phyloP scores from a whole-genome alignment of 2,113 vertebrate species.

The Dasyurus viverrinus region DNA sequence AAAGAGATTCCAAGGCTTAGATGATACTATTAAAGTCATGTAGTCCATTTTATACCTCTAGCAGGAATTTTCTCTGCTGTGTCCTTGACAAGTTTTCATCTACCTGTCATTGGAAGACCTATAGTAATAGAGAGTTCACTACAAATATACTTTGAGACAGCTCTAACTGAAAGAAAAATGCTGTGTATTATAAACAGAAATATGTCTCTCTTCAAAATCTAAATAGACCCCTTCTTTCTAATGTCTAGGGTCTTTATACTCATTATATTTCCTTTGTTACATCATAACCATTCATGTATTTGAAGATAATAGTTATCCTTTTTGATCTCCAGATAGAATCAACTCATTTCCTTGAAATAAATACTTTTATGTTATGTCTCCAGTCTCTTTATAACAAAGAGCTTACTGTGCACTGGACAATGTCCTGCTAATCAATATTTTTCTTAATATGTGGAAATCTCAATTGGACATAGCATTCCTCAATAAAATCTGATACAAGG shows the following conservation, averaged over 20 bases:
- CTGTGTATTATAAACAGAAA: neutral
- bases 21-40: neutral
- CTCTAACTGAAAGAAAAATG: neutral
- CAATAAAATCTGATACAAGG: neutral
- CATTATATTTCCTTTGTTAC: neutral
- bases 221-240: neutral
- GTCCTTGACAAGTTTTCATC: neutral
- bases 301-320: neutral
- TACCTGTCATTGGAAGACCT: neutral
- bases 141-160: neutral
- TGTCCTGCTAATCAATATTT: neutral
- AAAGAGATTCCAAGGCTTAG: neutral
- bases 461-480: neutral
- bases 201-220: neutral
- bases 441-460: neutral
- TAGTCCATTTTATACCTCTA: neutral
- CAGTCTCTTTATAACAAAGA: neutral
- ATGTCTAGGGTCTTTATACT: neutral
- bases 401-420: neutral
- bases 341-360: neutral
- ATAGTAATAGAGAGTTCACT: neutral
- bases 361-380: neutral
- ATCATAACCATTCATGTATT: neutral
- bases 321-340: neutral
- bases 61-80: neutral